These are phyloP conservation scores for Daboia siamensis DNA, from an alignment of 2,113 vertebrate genomes.

Conservation along the genomic window DNA sequence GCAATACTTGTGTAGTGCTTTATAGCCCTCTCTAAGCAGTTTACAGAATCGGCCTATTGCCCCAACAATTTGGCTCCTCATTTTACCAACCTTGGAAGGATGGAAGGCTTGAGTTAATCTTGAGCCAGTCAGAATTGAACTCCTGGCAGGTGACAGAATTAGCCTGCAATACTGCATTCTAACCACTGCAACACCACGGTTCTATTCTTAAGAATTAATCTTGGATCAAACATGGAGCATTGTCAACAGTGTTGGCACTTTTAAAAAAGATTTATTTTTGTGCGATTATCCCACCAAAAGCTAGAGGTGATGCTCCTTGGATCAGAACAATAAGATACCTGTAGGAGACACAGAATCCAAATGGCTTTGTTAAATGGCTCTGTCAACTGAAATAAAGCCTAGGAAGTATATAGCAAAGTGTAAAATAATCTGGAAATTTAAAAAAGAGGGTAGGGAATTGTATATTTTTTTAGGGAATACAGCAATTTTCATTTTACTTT, in stretches of 20 bases:
- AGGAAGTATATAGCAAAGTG: neutral
- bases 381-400: neutral
- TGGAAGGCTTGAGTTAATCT: neutral
- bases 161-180: neutral
- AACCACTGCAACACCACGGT: neutral
- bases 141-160: neutral
- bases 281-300: neutral
- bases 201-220: neutral
- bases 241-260: neutral
- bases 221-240: neutral
- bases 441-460: neutral
- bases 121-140: neutral
- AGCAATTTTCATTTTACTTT: neutral
- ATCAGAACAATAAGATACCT: neutral
- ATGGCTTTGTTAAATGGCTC: neutral
- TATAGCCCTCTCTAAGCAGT: neutral
- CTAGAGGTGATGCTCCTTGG: neutral
- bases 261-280: neutral
- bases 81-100: neutral
- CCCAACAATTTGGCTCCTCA: neutral
- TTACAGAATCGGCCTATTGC: neutral
- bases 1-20: neutral
- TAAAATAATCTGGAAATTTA: neutral
- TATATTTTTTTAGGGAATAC: neutral
- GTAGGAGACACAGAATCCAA: neutral